A percentile compares a stretch with the other conserved stretches of the same genome.
These are phyloP conservation scores for Erethizon dorsatum DNA, from an alignment of 2,797 vertebrate species.

Conservation along the genomic window DNA sequence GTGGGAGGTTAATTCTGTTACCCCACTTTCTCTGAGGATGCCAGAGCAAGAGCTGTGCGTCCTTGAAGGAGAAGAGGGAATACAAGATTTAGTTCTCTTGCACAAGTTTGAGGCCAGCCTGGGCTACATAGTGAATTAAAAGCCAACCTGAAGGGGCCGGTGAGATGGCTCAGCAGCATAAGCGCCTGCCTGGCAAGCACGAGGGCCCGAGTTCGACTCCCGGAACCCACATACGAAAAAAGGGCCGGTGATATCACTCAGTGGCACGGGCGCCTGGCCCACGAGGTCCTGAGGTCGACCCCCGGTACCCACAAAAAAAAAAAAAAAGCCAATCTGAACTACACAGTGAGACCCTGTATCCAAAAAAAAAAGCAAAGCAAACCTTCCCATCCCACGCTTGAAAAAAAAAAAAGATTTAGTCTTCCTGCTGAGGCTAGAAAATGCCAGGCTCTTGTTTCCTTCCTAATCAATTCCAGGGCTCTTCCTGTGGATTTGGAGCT, in stretches of 20 bases:
- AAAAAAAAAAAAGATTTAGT: not conserved
- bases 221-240: no score
- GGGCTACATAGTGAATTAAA: not conserved
- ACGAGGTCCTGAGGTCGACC: no score
- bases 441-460: not conserved
- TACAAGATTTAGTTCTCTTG: not conserved
- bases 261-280: no score
- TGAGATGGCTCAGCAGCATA: no score
- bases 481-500: not conserved
- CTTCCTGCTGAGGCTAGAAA: not conserved
- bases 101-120: not conserved
- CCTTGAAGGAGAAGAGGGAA: not conserved
- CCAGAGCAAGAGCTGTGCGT: not conserved
- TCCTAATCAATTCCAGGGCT: not conserved
- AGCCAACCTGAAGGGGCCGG: not conserved
- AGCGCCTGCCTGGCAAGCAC: no score
- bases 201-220: no score
- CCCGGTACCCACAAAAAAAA: no score
- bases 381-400: not conserved
- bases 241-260: no score
- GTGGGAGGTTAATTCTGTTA: not conserved
- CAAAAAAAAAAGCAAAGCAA: not conserved
- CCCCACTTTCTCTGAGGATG: not conserved
- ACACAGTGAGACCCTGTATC: not conserved
- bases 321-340: not conserved